phyloP scores from a whole-genome alignment of 1,140 invertebrate species.

The Trichonephila inaurata region DNA sequence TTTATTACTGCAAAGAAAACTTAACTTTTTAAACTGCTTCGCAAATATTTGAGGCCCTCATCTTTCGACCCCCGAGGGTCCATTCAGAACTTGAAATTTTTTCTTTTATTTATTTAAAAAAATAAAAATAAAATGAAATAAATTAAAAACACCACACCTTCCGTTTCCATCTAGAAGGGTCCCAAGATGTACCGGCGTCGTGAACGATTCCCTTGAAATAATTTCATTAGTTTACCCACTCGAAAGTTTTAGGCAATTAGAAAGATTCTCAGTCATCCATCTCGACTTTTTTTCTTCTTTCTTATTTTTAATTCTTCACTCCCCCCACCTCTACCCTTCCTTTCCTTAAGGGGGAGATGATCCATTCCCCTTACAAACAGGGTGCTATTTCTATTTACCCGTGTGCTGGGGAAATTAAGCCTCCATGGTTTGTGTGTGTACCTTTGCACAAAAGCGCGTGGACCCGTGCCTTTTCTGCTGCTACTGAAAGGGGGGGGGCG shows the following conservation, averaged over 20 bases:
- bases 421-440: conserved; percentile 59
- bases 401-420: conserved; percentile 58
- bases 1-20: conserved; percentile 29
- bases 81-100: background rate
- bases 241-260: conserved; percentile 73
- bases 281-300: conserved; percentile 29
- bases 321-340: background rate
- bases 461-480: conserved; percentile 35
- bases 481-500: background rate
- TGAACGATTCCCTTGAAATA: conserved; percentile 65
- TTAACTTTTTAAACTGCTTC: conserved; percentile 40
- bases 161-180: background rate
- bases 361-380: conserved; percentile 52
- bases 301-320: background rate
- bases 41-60: conserved; percentile 40
- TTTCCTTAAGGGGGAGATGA: conserved; percentile 30
- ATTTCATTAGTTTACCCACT: conserved; percentile 73
- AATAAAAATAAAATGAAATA: background rate
- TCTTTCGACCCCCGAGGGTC: conserved; percentile 34
- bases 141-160: background rate
- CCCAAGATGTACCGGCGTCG: conserved; percentile 3
- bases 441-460: conserved; percentile 52
- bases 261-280: conserved; percentile 71
- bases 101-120: background rate
- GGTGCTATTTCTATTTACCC: conserved; percentile 64